Percentiles rank a stretch among this genome's conserved stretches.
phyloP scores from a whole-genome alignment of 2,797 vertebrate genomes.

The Cyclopterus lumpus region DNA sequence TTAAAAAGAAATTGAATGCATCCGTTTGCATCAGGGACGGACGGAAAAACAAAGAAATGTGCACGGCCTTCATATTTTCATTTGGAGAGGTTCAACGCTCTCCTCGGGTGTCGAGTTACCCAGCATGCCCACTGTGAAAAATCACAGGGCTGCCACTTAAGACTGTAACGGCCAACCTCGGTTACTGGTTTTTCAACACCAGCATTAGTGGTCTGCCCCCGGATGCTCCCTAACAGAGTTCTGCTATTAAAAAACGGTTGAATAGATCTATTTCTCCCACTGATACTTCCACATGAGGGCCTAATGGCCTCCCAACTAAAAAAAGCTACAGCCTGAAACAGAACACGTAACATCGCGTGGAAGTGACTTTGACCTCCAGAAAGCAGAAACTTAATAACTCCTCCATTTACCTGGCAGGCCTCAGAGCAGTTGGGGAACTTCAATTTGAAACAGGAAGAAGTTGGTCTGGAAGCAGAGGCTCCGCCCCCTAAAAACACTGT shows the following conservation, averaged over 20 bases:
- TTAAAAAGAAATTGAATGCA: neutral
- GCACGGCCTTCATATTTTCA: neutral
- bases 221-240: slow-evolving; percentile 35
- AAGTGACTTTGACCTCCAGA: neutral
- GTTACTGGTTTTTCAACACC: slow-evolving; percentile 22
- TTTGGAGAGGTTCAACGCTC: neutral
- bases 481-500: neutral
- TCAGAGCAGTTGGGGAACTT: neutral
- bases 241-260: slow-evolving; percentile 43
- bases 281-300: slow-evolving; percentile 29
- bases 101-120: slow-evolving; percentile 4
- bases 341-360: slow-evolving; percentile 6
- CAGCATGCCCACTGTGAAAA: slow-evolving; percentile 11
- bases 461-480: neutral
- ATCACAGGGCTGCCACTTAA: slow-evolving; percentile 26
- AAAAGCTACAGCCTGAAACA: slow-evolving; percentile 12
- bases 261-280: slow-evolving; percentile 42
- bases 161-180: slow-evolving; percentile 13
- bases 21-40: neutral
- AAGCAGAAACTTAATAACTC: slow-evolving; percentile 18
- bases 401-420: neutral
- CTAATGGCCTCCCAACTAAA: slow-evolving; percentile 20
- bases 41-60: neutral
- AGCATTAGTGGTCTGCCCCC: slow-evolving; percentile 52
- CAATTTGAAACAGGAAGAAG: neutral